Evolutionary conservation across 2,113 vertebrate species (phyloP).

Genomic region (Gracilinanus agilis): DNA sequence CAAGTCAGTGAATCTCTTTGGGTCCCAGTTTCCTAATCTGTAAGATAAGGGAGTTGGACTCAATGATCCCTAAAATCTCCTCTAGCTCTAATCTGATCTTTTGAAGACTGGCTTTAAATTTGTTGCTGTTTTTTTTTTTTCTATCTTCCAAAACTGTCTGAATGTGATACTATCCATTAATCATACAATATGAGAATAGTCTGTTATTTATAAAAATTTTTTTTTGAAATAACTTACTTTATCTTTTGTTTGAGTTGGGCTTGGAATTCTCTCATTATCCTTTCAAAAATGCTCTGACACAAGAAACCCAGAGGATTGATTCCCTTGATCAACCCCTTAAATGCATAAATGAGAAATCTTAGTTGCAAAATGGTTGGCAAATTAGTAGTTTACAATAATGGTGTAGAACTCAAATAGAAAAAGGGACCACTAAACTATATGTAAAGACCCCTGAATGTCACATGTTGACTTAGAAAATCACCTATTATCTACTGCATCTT

Average conservation of each 20-base stretch:
- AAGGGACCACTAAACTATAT: background rate
- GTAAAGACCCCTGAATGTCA: background rate
- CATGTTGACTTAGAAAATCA: too few species aligned
- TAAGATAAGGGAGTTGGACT: background rate
- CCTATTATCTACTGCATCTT: background rate
- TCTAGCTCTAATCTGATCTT: background rate
- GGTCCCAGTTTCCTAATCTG: background rate
- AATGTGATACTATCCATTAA: slow-evolving; percentile 29
- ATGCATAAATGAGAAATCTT: slow-evolving; percentile 61
- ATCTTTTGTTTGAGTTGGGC: slow-evolving; percentile 45
- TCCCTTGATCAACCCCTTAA: slow-evolving; percentile 57
- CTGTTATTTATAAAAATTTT: slow-evolving; percentile 9
- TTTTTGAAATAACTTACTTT: slow-evolving; percentile 48
- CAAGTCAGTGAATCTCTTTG: background rate
- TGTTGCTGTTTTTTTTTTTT: background rate
- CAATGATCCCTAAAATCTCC: background rate
- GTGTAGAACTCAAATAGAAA: slow-evolving; percentile 38
- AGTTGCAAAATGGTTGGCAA: slow-evolving; percentile 44
- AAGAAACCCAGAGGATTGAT: slow-evolving; percentile 57
- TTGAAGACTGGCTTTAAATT: background rate
- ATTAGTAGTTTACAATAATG: slow-evolving; percentile 49
- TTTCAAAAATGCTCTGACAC: slow-evolving; percentile 50
- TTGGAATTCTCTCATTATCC: slow-evolving; percentile 21
- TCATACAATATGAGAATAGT: slow-evolving; percentile 20
- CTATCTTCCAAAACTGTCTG: background rate